These are phyloP conservation scores for Heterotis niloticus DNA, from an alignment of 2,113 vertebrate species.

Conservation along the genomic window DNA sequence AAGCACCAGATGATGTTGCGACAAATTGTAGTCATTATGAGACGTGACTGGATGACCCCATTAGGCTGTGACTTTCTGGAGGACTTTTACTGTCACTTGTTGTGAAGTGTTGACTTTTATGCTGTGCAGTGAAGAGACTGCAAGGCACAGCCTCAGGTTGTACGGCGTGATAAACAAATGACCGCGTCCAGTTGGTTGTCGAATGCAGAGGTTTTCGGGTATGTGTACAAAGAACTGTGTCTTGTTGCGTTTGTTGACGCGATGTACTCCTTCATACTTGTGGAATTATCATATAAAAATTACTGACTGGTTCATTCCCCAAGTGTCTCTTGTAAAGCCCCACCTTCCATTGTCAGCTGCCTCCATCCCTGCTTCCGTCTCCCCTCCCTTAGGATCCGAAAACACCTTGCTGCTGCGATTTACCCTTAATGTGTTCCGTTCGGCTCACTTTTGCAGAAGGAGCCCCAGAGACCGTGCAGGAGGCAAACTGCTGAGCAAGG, in stretches of 20 bases:
- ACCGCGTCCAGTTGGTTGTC: too few relatives aligned
- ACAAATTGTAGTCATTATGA: background rate
- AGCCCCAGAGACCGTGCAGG: conserved; percentile 34
- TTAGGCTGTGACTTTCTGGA: background rate
- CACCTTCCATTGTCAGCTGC: background rate
- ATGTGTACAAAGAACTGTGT: background rate
- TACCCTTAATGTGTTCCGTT: conserved; percentile 28
- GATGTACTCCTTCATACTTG: too few relatives aligned
- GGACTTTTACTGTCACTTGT: background rate
- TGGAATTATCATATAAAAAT: too few relatives aligned
- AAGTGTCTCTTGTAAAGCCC: background rate
- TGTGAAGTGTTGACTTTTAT: background rate
- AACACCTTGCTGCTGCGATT: conserved; percentile 29
- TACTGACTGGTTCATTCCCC: too few relatives aligned
- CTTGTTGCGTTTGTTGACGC: background rate
- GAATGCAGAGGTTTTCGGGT: too few relatives aligned
- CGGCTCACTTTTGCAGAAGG: conserved; percentile 29
- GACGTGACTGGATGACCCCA: background rate
- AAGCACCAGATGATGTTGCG: background rate
- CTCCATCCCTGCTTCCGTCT: background rate
- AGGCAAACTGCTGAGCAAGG: conserved; percentile 28
- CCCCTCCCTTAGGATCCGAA: background rate
- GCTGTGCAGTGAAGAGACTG: too few relatives aligned
- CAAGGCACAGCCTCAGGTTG: too few relatives aligned
- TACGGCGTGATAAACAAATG: too few relatives aligned